A percentile compares a stretch with the other conserved stretches of the same genome.
Evolutionary conservation across 2,888 invertebrate species (phyloP).

Genomic region (Melieria crassipennis): DNA sequence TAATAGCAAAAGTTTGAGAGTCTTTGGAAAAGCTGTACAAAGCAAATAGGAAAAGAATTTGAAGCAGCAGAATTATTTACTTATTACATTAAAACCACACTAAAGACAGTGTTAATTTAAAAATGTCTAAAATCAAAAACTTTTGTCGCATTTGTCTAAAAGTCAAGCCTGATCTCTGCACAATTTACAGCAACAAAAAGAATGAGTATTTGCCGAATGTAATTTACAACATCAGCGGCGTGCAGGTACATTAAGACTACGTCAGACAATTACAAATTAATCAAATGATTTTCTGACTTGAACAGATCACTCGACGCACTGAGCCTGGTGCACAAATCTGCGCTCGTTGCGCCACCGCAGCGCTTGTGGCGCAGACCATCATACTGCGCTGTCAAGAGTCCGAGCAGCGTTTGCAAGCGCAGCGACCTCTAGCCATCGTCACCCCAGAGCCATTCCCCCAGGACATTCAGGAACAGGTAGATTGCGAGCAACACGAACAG

Average conservation of each 20-base stretch:
- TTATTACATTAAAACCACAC: background rate
- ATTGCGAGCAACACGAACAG: too few species aligned
- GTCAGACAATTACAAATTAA: background rate
- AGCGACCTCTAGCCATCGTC: background rate
- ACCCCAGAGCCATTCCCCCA: too few species aligned
- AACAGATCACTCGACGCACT: constrained; percentile 4
- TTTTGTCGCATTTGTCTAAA: constrained; percentile 29
- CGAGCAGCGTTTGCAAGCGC: constrained; percentile 25
- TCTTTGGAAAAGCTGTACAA: background rate
- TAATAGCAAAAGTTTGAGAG: too few species aligned
- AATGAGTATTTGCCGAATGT: constrained; percentile 30
- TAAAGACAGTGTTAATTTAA: background rate
- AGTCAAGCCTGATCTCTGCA: background rate
- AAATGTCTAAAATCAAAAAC: background rate
- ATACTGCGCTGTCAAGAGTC: constrained; percentile 36
- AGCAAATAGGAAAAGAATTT: background rate
- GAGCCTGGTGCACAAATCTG: constrained; percentile 37
- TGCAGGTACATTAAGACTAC: constrained; percentile 17
- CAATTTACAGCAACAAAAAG: constrained; percentile 10
- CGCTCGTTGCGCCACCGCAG: constrained; percentile 13
- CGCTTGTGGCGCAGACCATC: constrained; percentile 31
- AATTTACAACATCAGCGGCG: constrained; percentile 37
- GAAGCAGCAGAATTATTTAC: background rate
- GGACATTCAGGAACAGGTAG: too few species aligned
- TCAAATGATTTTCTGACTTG: background rate